Evolutionary conservation across 2,888 invertebrate species (phyloP), one percentile per base, ranked within the genome.

Genomic region (Brachylomia viminalis): DNA sequence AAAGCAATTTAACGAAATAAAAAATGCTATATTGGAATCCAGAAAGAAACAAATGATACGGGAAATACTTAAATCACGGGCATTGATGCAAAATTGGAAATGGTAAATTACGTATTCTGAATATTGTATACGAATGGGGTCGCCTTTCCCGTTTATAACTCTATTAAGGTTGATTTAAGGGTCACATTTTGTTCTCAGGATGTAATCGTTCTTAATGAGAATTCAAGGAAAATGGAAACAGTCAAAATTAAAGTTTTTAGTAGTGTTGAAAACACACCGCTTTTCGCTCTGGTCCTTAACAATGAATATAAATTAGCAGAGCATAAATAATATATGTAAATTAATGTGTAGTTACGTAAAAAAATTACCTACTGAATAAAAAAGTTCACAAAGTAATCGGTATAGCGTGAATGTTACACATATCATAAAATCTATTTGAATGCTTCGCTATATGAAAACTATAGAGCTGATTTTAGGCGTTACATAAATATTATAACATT

Each of bases 1-100:
- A 95, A 95, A 96, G 95, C 95, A 95, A 96, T 96, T 96, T 96
- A 94, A 95, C 93, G 94, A 95, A 95, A 95, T 95, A 95, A 94
- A 95, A 96, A 95, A 94, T 92, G 91, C 91, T 89, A 94, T 95
- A 94, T 95, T 93, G 93, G 91, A 93, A 92, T 91, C 83, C 79
- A 88, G 92, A 88, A 86, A 89, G 93, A 94, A 96, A 96, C 95
- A 96, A 96, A 96, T 95, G 96, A 95, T 94, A 95, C 88, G 85
- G 95, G 95, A 95, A 94, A 95, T 95, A 94, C 94, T 96, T 96
- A 95, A 96, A 96, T 96, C 95, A 95, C 92, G 83, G 93, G 90
- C 91, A 95, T 95, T 94, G 95, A 95, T 94, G 93, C 91, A 92
- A 93, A 93, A 95, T 95, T 95, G 94, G 92, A 89, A 92, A 87